phyloP scores from a whole-genome alignment of 2,888 invertebrate genomes.

The Sarcophaga caerulescens region DNA sequence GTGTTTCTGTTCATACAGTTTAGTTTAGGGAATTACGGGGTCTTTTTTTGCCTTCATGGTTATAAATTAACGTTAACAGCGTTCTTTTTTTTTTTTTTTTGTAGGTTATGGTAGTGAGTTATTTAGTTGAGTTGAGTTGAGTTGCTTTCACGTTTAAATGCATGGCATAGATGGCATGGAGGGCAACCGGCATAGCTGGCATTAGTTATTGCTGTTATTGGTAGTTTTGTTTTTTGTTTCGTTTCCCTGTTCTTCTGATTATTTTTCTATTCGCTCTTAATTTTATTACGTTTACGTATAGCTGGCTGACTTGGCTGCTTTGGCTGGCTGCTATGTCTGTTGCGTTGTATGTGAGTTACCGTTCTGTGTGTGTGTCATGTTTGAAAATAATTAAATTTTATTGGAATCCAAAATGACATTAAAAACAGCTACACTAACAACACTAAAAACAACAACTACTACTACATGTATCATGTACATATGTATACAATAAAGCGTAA shows the following conservation, averaged over 20 bases:
- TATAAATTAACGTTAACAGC: slow-evolving; percentile 64
- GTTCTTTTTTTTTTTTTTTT: slow-evolving; percentile 16
- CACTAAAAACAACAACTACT: background rate
- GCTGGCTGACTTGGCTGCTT: background rate
- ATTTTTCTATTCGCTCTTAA: background rate
- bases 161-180: too few relatives aligned
- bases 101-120: slow-evolving; percentile 21
- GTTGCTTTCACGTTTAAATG: background rate
- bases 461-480: background rate
- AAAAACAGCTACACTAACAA: slow-evolving; percentile 19
- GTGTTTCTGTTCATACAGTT: background rate
- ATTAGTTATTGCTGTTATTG: too few relatives aligned
- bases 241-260: background rate
- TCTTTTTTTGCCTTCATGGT: slow-evolving; percentile 40
- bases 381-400: slow-evolving; percentile 68
- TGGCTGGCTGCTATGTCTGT: background rate
- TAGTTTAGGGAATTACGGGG: slow-evolving; percentile 24
- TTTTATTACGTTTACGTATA: background rate
- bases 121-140: background rate
- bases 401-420: slow-evolving; percentile 65
- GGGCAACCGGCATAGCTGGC: too few relatives aligned
- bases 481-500: too few relatives aligned
- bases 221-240: too few relatives aligned
- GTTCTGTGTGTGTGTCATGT: background rate
- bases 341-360: background rate